Percentiles rank a stretch among this genome's conserved stretches.
Evolutionary conservation across 1,140 invertebrate genomes (phyloP).

Genomic region (Drosophila sulfurigaster): DNA sequence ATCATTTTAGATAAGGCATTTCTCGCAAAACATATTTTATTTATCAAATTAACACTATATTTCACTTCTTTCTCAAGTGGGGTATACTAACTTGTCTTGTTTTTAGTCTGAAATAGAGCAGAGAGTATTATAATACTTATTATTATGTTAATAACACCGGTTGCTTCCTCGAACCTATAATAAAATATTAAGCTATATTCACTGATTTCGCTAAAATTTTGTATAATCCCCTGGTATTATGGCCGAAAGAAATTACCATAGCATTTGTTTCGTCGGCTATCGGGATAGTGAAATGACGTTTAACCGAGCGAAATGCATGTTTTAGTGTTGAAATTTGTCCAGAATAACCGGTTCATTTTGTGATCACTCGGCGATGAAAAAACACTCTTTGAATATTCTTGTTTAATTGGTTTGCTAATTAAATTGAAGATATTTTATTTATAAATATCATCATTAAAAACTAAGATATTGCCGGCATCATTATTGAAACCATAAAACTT

Average conservation of each 20-base stretch:
- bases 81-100: neutral
- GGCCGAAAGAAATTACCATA: neutral
- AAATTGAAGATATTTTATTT: constrained; percentile 46
- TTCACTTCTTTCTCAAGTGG: neutral
- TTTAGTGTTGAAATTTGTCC: constrained; percentile 11
- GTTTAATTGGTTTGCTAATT: constrained; percentile 50
- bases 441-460: constrained; percentile 39
- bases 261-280: neutral
- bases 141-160: too few relatives aligned
- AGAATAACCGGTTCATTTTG: constrained; percentile 50
- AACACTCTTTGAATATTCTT: constrained; percentile 31
- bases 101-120: too few relatives aligned
- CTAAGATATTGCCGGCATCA: neutral
- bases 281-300: constrained; percentile 28
- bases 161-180: too few relatives aligned
- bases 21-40: constrained; percentile 11
- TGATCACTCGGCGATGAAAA: constrained; percentile 31
- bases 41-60: neutral
- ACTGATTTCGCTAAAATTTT: neutral
- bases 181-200: too few relatives aligned
- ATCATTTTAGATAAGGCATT: constrained; percentile 17
- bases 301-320: constrained; percentile 7
- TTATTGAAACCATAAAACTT: constrained; percentile 25
- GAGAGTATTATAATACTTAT: too few relatives aligned
- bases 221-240: neutral